Evolutionary conservation across 2,797 vertebrate genomes (phyloP).

Genomic region (Salmo trutta): DNA sequence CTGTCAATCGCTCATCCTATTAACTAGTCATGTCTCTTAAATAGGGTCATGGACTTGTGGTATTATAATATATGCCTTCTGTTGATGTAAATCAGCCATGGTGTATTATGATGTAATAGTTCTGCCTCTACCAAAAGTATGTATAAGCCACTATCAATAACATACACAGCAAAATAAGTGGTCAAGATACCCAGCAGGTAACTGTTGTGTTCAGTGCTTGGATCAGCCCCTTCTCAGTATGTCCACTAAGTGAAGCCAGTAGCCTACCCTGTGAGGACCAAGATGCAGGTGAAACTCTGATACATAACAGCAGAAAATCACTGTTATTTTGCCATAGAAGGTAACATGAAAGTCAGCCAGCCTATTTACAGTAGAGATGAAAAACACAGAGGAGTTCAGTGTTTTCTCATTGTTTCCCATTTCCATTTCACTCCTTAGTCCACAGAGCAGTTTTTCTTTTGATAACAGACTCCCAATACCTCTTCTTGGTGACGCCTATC

Average conservation of each 20-base stretch:
- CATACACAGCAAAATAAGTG: too few species aligned
- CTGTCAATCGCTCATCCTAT: neutral
- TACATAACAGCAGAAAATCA: neutral
- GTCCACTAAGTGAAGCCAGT: neutral
- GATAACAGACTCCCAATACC: neutral
- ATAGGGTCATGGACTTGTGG: neutral
- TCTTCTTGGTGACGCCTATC: too few species aligned
- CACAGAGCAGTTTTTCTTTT: constrained; percentile 1
- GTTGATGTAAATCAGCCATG: neutral
- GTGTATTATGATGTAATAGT: neutral
- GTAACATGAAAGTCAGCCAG: neutral
- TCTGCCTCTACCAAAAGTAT: too few species aligned
- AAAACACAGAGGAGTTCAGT: neutral
- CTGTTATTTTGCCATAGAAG: neutral
- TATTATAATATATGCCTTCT: neutral
- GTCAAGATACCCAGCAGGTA: neutral
- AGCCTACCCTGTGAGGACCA: neutral
- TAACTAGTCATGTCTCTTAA: neutral
- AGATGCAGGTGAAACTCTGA: neutral
- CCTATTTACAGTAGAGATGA: neutral
- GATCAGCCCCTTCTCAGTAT: neutral
- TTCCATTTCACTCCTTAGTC: neutral
- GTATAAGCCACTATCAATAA: too few species aligned
- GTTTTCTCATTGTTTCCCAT: neutral
- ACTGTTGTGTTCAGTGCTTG: neutral